Evolutionary conservation across 1,140 invertebrate genomes (phyloP).

Genomic region (Caenorhabditis remanei): DNA sequence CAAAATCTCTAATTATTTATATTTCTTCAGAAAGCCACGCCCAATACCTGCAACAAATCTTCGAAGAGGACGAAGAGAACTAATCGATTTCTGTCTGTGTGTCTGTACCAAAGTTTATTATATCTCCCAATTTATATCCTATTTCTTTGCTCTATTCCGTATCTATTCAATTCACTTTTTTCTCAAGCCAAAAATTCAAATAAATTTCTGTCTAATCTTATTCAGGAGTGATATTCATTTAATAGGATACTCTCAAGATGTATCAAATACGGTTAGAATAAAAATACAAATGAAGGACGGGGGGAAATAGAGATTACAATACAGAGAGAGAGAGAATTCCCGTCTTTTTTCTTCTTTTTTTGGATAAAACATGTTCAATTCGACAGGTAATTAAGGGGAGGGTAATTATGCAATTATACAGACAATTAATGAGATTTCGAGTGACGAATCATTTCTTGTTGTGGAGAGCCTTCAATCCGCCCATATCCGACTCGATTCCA

Average conservation of each 20-base stretch:
- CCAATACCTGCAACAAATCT: slow-evolving; percentile 7
- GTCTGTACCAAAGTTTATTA: background rate
- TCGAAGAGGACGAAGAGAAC: slow-evolving; percentile 34
- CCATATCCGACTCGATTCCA: slow-evolving; percentile 14
- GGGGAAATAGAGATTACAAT: too few species aligned
- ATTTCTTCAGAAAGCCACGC: slow-evolving; percentile 10
- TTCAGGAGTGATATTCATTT: background rate
- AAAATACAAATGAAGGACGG: background rate
- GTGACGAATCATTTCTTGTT: background rate
- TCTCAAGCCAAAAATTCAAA: too few species aligned
- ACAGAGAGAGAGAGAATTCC: background rate
- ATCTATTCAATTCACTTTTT: background rate
- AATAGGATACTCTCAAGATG: background rate
- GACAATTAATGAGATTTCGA: background rate
- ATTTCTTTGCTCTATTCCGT: background rate
- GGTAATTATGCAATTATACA: background rate
- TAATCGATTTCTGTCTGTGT: background rate
- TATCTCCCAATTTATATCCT: background rate
- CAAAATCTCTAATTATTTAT: too few species aligned
- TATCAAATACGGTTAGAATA: background rate
- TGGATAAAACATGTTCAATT: slow-evolving; percentile 9
- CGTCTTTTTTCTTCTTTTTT: background rate
- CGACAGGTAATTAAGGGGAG: too few species aligned
- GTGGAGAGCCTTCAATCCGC: background rate
- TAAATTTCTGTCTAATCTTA: background rate